Base-by-base conservation (phyloP, 2,797 vertebrate species). In the Amblyraja radiata region DNA sequence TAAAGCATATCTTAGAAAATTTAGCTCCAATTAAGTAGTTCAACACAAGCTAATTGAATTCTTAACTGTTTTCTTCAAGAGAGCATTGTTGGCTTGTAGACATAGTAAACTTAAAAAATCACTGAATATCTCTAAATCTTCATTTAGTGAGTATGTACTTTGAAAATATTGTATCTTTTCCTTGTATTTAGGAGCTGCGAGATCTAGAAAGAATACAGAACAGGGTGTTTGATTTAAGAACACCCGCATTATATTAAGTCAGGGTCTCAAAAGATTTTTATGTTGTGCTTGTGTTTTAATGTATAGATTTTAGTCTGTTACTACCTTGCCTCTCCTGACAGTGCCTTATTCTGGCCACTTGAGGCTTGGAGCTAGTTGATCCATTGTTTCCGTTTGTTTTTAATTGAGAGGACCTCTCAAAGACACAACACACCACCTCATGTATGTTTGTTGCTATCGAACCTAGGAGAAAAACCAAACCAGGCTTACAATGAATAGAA, bases 341-440 rank as follows among this genome's bases (percentile, higher is more conserved):
- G 90, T 92, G 90, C 71, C 90, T 92, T 92, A 76, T 46, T 92
- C 71, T 92, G 90, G 90, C 90, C 73, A 73, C 71, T 39, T 93
- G 94, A 93, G 94, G 95, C 94, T 95, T 93, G 95, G 93, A 95
- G 96, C 96, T 96, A 97, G 95, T 96, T 96, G 97, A 97, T 96
- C 97, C 94, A 96, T 96, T 95, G 94, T 95, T 92, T 92, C 90
- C 94, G 97, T 97, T 97, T 97, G 97, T 97, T 97, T 97, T 95
- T 96, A 95, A 95, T 96, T 96, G 97, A 97, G 97, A 97, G 97
- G 97, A 97, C 96, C 97, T 97, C 95, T 94, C 96, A 96, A 97
- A 96, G 97, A 97, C 96, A 97, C 97, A 97, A 97, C 97, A 96
- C 97, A 97, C 97, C 97, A 97, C 97, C 96, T 97, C 97, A 97